Conservation (phyloP, 2,888 invertebrate genomes). For the Acleris laterana region DNA sequence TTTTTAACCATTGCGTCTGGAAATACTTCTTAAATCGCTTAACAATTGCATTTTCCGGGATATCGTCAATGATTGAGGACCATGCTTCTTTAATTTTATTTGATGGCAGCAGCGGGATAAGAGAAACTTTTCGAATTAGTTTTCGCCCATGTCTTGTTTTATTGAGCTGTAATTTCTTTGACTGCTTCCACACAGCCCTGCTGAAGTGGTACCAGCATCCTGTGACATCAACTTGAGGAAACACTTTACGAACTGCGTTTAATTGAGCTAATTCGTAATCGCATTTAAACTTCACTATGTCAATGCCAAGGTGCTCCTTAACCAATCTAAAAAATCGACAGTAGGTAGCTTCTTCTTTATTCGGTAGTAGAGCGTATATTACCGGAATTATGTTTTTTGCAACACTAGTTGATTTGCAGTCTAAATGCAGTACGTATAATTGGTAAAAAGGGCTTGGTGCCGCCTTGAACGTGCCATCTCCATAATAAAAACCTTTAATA, state of each 20-base stretch:
- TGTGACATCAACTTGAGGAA: conserved; percentile 6
- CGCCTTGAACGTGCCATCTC: conserved; percentile 1
- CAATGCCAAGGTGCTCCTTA: neutral
- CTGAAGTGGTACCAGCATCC: conserved; percentile 11
- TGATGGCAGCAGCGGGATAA: conserved; percentile 4
- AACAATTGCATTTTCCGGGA: no score
- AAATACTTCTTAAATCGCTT: no score
- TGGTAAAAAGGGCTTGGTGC: conserved; percentile 19
- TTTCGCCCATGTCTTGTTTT: neutral
- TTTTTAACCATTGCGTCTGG: no score
- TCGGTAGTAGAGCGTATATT: conserved; percentile 11
- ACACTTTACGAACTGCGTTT: conserved; percentile 7
- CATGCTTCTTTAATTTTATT: conserved; percentile 8
- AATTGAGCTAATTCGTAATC: conserved; percentile 5
- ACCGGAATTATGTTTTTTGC: conserved; percentile 7
- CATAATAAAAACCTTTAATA: conserved; percentile 9
- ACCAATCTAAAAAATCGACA: conserved; percentile 10
- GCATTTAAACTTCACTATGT: no score
- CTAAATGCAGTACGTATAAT: conserved; percentile 10
- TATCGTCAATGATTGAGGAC: no score
- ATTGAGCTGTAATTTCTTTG: conserved; percentile 6
- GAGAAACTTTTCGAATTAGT: conserved; percentile 3
- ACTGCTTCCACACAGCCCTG: conserved; percentile 7
- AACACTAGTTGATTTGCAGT: conserved; percentile 10
- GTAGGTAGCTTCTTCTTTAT: conserved; percentile 12